These are phyloP conservation scores for Hyles euphorbiae DNA, from an alignment of 1,140 invertebrate genomes.

Conservation along the genomic window DNA sequence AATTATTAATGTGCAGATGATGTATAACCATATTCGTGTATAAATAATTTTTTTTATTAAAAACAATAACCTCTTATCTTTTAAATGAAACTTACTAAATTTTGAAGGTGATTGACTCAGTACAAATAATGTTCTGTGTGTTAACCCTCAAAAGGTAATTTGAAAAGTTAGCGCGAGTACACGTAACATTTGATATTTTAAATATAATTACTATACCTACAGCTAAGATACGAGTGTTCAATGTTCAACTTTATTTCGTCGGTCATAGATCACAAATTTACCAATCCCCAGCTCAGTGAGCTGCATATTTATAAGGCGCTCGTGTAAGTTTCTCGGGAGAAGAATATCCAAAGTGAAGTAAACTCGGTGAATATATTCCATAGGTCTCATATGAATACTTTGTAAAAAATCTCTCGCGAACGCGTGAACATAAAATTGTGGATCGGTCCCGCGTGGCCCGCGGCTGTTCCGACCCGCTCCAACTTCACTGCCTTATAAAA, in stretches of 20 bases:
- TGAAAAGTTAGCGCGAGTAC: not conserved
- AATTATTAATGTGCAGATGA: no score
- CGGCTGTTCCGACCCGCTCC: slow-evolving; percentile 12
- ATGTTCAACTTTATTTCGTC: slow-evolving; percentile 18
- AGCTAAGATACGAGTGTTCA: not conserved
- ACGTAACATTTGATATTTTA: slow-evolving; percentile 2
- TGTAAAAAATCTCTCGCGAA: slow-evolving; percentile 44
- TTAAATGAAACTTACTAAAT: no score
- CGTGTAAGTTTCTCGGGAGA: slow-evolving; percentile 19
- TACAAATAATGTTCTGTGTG: no score
- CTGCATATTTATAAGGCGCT: slow-evolving; percentile 35
- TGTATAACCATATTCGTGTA: no score
- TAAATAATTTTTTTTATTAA: no score
- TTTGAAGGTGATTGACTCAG: no score
- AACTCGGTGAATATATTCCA: slow-evolving; percentile 27
- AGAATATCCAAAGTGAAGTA: slow-evolving; percentile 25
- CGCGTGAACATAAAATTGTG: slow-evolving; percentile 36
- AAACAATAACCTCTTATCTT: no score
- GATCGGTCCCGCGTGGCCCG: slow-evolving; percentile 38
- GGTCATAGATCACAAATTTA: slow-evolving; percentile 26
- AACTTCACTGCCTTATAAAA: slow-evolving; percentile 32
- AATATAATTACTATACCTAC: not conserved
- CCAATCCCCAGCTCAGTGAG: not conserved
- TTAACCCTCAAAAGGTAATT: not conserved
- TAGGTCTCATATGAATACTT: slow-evolving; percentile 43